phyloP scores from a whole-genome alignment of 1,140 invertebrate species.

The Drosophila sturtevanti region DNA sequence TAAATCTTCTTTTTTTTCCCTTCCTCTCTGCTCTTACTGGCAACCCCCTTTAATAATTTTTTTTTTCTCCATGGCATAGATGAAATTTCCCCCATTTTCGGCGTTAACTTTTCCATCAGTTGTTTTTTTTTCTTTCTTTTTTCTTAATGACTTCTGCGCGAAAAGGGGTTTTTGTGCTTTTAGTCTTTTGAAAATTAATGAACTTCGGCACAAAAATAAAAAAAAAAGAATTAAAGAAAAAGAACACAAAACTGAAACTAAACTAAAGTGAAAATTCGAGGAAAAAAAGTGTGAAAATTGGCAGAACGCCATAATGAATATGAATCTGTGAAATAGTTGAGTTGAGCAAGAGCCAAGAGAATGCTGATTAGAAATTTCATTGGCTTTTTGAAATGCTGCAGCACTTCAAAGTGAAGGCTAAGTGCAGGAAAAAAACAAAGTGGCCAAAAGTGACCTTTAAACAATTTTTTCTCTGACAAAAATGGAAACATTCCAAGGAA shows the following conservation, averaged over 20 bases:
- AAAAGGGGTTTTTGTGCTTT: background rate
- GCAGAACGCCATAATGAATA: constrained; percentile 42
- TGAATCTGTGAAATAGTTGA: constrained; percentile 14
- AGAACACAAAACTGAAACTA: background rate
- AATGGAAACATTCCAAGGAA: too few relatives aligned
- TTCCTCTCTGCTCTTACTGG: background rate
- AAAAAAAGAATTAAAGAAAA: too few relatives aligned
- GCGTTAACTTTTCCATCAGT: constrained; percentile 10
- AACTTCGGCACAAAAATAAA: background rate
- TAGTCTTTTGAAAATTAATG: constrained; percentile 21
- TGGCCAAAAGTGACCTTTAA: background rate
- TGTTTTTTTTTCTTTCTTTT: background rate
- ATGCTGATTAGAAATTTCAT: constrained; percentile 1
- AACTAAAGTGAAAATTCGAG: background rate
- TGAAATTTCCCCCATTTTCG: background rate
- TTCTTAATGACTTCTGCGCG: constrained; percentile 13
- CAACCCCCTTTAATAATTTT: background rate
- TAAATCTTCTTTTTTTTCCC: background rate
- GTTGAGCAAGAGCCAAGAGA: background rate
- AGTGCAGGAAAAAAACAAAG: too few relatives aligned
- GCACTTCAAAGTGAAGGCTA: background rate
- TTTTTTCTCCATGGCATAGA: background rate
- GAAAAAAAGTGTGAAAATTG: constrained; percentile 31
- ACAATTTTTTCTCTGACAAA: too few relatives aligned
- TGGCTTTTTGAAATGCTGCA: background rate